Conservation (phyloP, 1,140 invertebrate genomes). For the Geopemphigus sp. region DNA sequence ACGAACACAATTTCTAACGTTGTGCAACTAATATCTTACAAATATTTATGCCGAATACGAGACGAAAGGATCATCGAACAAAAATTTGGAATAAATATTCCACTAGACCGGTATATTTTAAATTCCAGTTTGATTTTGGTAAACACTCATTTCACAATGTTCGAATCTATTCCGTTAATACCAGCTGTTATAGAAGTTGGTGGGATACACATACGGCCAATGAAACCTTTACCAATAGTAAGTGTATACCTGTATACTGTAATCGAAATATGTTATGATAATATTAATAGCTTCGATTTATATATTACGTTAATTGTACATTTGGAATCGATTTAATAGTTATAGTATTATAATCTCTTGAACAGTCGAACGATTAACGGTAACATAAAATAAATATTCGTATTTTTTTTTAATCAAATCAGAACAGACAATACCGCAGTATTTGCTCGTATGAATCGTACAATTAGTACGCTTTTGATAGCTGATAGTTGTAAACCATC, state of each 20-base stretch:
- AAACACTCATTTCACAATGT: constrained; percentile 55
- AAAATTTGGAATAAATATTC: constrained; percentile 61
- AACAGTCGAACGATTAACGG: neutral
- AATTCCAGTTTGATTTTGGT: constrained; percentile 59
- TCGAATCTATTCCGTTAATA: constrained; percentile 52
- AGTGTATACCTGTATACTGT: neutral
- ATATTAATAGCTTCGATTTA: neutral
- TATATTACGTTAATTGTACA: neutral
- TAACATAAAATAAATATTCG: too few relatives aligned
- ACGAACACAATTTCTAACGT: constrained; percentile 49
- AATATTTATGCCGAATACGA: constrained; percentile 26
- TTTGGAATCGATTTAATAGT: neutral
- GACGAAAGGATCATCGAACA: constrained; percentile 53
- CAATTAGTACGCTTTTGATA: neutral
- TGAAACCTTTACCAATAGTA: constrained; percentile 54
- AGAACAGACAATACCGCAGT: too few relatives aligned
- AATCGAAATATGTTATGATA: neutral
- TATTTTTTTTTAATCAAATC: too few relatives aligned
- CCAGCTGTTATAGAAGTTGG: constrained; percentile 55
- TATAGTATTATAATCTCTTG: neutral
- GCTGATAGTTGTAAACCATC: neutral
- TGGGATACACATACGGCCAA: constrained; percentile 54
- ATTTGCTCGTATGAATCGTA: too few relatives aligned
- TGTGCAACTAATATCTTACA: constrained; percentile 2
- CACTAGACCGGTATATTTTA: constrained; percentile 55